Evolutionary conservation across 2,113 vertebrate genomes (phyloP).

Genomic region (Xyrauchen texanus): DNA sequence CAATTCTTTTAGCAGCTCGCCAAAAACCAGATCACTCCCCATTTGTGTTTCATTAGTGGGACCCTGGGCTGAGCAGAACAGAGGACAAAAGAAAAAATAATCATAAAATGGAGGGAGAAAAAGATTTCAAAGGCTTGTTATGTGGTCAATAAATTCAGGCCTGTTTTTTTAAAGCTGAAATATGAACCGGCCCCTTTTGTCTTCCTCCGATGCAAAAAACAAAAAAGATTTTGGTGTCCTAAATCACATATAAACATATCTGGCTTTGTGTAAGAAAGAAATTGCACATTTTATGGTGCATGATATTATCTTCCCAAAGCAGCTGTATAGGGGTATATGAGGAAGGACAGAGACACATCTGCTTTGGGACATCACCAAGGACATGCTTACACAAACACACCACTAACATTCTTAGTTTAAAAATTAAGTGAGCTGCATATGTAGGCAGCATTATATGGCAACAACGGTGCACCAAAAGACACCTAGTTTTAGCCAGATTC

Average conservation of each 20-base stretch:
- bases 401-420: background rate
- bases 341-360: conserved; percentile 51
- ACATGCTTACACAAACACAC: background rate
- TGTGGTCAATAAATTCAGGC: conserved; percentile 62
- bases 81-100: conserved; percentile 65
- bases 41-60: conserved; percentile 73
- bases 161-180: conserved; percentile 48
- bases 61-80: conserved; percentile 46
- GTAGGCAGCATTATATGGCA: no score
- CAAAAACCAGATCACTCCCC: conserved; percentile 57
- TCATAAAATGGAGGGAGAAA: conserved; percentile 43
- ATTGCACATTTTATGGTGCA: conserved; percentile 51
- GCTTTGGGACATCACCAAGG: conserved; percentile 53
- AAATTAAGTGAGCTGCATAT: no score
- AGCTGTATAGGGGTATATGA: conserved; percentile 12
- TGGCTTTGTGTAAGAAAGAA: conserved; percentile 48
- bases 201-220: conserved; percentile 32
- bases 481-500: no score
- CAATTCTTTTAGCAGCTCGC: conserved; percentile 46
- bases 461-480: no score
- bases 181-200: conserved; percentile 52
- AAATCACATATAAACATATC: conserved; percentile 54
- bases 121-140: conserved; percentile 62
- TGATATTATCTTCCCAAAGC: conserved; percentile 51
- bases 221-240: conserved; percentile 37